Base-by-base conservation (phyloP, 2,113 vertebrate species). In the Cyanistes caeruleus region DNA sequence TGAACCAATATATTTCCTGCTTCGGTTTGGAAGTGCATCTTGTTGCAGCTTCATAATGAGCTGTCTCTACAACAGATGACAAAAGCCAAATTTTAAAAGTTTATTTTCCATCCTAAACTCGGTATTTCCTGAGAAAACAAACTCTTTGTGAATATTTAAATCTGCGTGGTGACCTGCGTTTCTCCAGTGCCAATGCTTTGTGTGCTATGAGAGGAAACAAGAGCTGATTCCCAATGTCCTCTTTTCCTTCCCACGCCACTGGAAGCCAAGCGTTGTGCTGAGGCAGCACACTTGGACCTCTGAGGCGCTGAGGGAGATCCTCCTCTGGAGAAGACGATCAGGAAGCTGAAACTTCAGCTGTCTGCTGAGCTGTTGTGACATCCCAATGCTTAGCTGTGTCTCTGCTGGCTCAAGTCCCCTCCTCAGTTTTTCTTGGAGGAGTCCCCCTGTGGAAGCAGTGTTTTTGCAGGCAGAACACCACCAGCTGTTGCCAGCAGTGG, bases 81-180 rank as follows among this genome's bases (percentile, higher is more conserved):
- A 90, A 94, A 91, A 90, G 33, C 33, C 68, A 92, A 90, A 92
- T 68, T 60, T 5, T 49, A 87, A 27, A 65, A 78, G 77, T 76
- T 94, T 87, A 68, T 93, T 94, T 94, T 96, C 92, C 41, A 33
- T 82, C 65, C n/a, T 2, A 5, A 72, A 64, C 15, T 30, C 22
- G 84, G 62, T 49, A 68, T 49, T 93, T 95, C 92, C 90, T 67
- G 44, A 94, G 69, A 80, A 94, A 93, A 92, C 63, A 91, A 95
- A 74, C 72, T 65, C 63, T n/a, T 70, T 56, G 79, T 53, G 60
- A 87, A 82, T 65, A 88, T 59, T 89, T 82, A 76, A 95, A 85
- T 79, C 69, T 53, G 49, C 10, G 0, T 8, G 83, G 30, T 88
- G 82, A 93, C 90, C 72, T 30, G 35, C 0, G 0, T 55, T 86